Evolutionary conservation across 2,797 vertebrate species (phyloP).

Genomic region (Phoeniculus purpureus): DNA sequence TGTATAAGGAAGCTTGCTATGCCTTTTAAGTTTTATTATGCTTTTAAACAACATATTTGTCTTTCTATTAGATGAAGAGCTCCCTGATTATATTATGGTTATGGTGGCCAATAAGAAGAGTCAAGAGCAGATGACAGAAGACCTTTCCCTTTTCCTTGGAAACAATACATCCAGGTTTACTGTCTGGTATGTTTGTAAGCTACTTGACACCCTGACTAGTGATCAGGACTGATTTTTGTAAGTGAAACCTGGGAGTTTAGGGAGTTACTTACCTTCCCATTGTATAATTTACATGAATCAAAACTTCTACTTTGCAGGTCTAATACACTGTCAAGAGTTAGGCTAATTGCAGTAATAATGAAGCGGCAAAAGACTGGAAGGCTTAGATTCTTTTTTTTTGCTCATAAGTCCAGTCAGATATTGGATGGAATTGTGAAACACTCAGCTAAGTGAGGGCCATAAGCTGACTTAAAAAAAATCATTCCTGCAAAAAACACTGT

Average conservation of each 20-base stretch:
- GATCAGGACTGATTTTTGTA: background rate
- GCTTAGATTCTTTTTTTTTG: background rate
- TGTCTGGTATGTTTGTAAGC: conserved; percentile 85
- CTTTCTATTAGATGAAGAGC: conserved; percentile 89
- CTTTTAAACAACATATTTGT: background rate
- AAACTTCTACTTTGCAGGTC: background rate
- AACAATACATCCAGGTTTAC: conserved; percentile 96
- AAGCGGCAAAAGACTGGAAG: background rate
- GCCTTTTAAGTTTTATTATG: background rate
- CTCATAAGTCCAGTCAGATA: background rate
- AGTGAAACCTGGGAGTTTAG: background rate
- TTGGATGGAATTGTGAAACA: background rate
- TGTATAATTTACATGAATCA: background rate
- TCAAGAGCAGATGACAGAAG: conserved; percentile 96
- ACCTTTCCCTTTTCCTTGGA: conserved; percentile 96
- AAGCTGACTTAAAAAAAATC: background rate
- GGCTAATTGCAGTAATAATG: background rate
- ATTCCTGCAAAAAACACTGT: background rate
- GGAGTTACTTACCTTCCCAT: background rate
- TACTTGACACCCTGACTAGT: background rate
- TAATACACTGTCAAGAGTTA: background rate
- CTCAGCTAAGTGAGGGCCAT: background rate
- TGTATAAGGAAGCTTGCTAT: background rate
- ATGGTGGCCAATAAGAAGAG: conserved; percentile 99
- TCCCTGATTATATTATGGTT: conserved; percentile 99